Evolutionary conservation across 2,888 invertebrate genomes (phyloP).

Genomic region (Archips crataeganus): DNA sequence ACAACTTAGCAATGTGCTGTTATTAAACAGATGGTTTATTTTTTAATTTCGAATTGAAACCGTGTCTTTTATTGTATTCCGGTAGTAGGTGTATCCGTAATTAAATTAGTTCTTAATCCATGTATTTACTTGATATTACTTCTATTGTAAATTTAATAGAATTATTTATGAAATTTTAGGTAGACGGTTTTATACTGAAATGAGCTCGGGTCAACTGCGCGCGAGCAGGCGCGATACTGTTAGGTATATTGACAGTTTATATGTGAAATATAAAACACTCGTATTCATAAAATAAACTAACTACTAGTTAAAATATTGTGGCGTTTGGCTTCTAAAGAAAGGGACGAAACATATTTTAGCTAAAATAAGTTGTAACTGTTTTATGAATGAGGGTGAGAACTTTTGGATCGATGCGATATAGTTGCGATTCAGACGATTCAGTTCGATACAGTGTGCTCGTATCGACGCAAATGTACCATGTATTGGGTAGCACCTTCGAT

Average conservation of each 20-base stretch:
- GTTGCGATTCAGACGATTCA: no score
- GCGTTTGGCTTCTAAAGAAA: not conserved
- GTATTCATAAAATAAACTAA: not conserved
- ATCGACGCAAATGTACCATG: no score
- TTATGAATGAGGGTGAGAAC: not conserved
- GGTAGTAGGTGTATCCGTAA: slow-evolving; percentile 69
- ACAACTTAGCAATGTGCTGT: slow-evolving; percentile 24
- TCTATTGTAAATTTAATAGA: slow-evolving; percentile 73
- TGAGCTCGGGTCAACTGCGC: slow-evolving; percentile 50
- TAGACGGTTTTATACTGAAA: slow-evolving; percentile 67
- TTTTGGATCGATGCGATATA: not conserved
- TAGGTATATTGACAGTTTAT: slow-evolving; percentile 39
- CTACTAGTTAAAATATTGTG: not conserved
- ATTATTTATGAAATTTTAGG: slow-evolving; percentile 74
- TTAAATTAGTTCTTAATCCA: slow-evolving; percentile 60
- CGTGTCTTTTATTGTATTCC: slow-evolving; percentile 62
- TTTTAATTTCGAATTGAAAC: slow-evolving; percentile 52
- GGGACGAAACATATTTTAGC: not conserved
- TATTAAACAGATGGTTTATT: slow-evolving; percentile 46
- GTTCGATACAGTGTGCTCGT: no score
- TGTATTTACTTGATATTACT: slow-evolving; percentile 70
- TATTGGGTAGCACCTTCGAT: no score
- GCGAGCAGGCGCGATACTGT: slow-evolving; percentile 31
- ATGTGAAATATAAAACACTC: not conserved
- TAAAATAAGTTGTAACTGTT: not conserved